These are phyloP conservation scores for Saccostrea glomerata DNA, from an alignment of 1,140 invertebrate species.

Conservation along the genomic window DNA sequence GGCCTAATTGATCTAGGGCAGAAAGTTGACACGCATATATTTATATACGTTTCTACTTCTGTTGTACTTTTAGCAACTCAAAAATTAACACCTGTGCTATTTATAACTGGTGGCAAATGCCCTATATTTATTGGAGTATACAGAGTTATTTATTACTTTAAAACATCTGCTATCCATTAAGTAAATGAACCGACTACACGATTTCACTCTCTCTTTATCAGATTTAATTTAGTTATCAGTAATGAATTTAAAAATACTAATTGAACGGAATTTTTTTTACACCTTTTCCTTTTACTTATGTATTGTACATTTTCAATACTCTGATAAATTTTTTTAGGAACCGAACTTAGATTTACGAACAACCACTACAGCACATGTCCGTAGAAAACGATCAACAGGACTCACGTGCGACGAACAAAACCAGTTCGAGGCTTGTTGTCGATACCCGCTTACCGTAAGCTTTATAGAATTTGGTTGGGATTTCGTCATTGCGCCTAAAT, in stretches of 20 bases:
- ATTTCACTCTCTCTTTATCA: no score
- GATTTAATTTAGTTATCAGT: no score
- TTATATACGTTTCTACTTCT: not conserved
- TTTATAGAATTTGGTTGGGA: conserved; percentile 59
- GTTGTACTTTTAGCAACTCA: not conserved
- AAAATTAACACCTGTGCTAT: not conserved
- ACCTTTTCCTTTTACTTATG: no score
- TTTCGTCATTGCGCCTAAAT: conserved; percentile 54
- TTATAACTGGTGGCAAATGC: not conserved
- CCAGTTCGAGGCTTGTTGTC: conserved; percentile 49
- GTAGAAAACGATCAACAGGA: conserved; percentile 46
- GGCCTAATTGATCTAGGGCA: not conserved
- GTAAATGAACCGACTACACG: no score
- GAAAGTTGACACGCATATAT: not conserved
- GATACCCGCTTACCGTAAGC: conserved; percentile 53
- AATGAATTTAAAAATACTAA: no score
- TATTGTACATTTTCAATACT: no score
- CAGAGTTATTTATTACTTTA: no score
- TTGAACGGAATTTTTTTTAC: no score
- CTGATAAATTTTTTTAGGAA: conserved; percentile 29
- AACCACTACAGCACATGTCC: not conserved
- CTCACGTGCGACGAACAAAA: conserved; percentile 39
- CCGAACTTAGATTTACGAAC: conserved; percentile 48
- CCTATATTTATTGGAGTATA: no score
- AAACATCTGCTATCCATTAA: no score